Base-by-base conservation (phyloP, 30 jellyfish, hydroid and myxozoan species). In the Catostylus mosaicus region DNA sequence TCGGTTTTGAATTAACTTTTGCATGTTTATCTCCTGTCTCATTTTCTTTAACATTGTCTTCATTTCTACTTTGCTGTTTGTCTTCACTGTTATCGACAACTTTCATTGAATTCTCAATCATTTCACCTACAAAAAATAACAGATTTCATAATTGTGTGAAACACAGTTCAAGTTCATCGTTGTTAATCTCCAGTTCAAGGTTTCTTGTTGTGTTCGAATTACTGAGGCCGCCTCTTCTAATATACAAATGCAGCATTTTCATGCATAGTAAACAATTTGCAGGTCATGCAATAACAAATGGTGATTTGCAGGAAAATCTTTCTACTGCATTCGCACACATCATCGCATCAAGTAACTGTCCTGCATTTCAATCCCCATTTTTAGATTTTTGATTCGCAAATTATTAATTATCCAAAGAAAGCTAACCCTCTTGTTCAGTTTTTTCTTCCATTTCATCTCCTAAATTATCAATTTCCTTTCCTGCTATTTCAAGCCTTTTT, bases 401-500 rank as follows among this genome's bases (percentile, higher is more conserved):
- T 16, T 43, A 8, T 43, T 43, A 6, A 43, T 43, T 43, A 43
- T 6, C 16, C 56, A 16, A 6, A 8, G 1, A 23, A 3, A 27
- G 23, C 71, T 2, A 1, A 90, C 98, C 98, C 80, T 86, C 61
- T 35, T 47, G 59, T 52, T 90, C 98, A 7, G 80, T 86, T 56
- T 75, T 77, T 32, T 79, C 61, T 47, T 90, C 98, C 95, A 83
- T 90, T 31, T 60, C 73, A 51, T 57, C 93, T 0, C 89, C 77
- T 50, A 82, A 51, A 10, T 75, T 78, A 35, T 90, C 98, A 9
- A 90, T 82, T 34, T 34, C 56, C 26, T 90, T 50, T 1, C 95
- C 96, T 3, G 84, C 96, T 4, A 73, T 73, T 51, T 72, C 90
- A 30, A 90, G 57, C 43, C 87, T 71, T 63, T 77, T 90, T 38